A percentile compares a stretch with the other conserved stretches of the same genome.
These are phyloP conservation scores for Drosophila fulvimacula DNA, from an alignment of 2,888 invertebrate species.

Conservation along the genomic window DNA sequence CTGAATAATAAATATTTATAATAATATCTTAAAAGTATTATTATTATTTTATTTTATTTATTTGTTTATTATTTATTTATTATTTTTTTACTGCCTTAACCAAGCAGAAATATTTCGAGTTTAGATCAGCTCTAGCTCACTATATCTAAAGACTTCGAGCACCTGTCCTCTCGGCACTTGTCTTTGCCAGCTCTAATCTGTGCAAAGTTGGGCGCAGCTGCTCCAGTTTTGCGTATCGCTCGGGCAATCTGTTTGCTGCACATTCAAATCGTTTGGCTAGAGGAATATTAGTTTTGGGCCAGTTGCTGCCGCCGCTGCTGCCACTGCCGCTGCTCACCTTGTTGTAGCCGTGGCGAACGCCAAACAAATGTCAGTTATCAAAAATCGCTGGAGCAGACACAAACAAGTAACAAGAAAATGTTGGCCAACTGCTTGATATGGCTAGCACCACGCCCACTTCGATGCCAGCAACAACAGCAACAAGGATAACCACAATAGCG, in stretches of 20 bases:
- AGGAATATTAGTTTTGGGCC: conserved; percentile 35
- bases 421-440: conserved; percentile 73
- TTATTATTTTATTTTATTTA: background rate
- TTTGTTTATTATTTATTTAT: too few species aligned
- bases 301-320: background rate
- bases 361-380: conserved; percentile 74
- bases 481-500: conserved; percentile 8
- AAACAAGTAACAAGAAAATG: conserved; percentile 75
- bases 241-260: conserved; percentile 46
- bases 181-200: conserved; percentile 4
- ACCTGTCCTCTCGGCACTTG: background rate
- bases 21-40: background rate
- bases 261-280: conserved; percentile 45
- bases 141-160: background rate
- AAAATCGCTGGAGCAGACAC: conserved; percentile 71
- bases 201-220: conserved; percentile 28
- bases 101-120: background rate
- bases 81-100: too few species aligned
- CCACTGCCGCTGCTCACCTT: conserved; percentile 9
- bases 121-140: background rate
- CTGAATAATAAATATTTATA: background rate
- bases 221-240: conserved; percentile 44
- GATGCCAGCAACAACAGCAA: conserved; percentile 8
- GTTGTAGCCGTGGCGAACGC: conserved; percentile 43
- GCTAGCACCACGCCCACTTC: conserved; percentile 42